Percentiles rank a stretch among this genome's conserved stretches.
These are phyloP conservation scores for Jordanella pulchra DNA, from an alignment of 2,797 vertebrate genomes.

Conservation along the genomic window DNA sequence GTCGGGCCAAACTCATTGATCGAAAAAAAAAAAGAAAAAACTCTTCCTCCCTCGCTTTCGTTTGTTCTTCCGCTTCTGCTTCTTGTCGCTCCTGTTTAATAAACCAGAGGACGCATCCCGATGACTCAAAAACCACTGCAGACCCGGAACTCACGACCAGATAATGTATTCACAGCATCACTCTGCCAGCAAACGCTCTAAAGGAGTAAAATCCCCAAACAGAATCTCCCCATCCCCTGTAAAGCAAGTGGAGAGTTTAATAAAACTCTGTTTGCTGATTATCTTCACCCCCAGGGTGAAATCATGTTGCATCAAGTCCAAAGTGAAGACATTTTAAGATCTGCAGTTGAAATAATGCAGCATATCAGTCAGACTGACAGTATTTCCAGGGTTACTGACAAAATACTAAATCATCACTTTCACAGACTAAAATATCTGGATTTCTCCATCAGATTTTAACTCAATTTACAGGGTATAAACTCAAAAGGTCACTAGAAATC, in stretches of 20 bases:
- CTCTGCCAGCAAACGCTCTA: constrained; percentile 11
- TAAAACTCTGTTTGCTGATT: neutral
- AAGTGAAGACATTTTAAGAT: constrained; percentile 26
- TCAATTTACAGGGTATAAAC: neutral
- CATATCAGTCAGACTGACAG: constrained; percentile 11
- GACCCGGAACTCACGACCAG: constrained; percentile 29
- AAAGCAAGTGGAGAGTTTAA: constrained; percentile 1
- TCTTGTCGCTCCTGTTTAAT: constrained; percentile 41
- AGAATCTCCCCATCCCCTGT: constrained; percentile 3
- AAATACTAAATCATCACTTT: neutral
- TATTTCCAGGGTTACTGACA: neutral
- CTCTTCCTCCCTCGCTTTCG: constrained; percentile 50
- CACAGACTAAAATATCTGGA: neutral
- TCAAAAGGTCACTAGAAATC: neutral
- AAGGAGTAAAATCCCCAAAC: neutral
- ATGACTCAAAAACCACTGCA: constrained; percentile 54
- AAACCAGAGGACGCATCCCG: constrained; percentile 51
- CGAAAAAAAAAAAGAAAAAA: constrained; percentile 25
- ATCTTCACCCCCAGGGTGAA: constrained; percentile 11
- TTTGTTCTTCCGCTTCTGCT: constrained; percentile 47
- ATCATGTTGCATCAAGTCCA: constrained; percentile 31
- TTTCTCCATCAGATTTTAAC: neutral
- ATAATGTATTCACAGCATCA: constrained; percentile 41
- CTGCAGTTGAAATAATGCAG: constrained; percentile 21
- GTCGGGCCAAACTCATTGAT: constrained; percentile 54